These are phyloP conservation scores for Scolopax bukidnonensis DNA, from an alignment of 2,797 vertebrate species.

Conservation along the genomic window DNA sequence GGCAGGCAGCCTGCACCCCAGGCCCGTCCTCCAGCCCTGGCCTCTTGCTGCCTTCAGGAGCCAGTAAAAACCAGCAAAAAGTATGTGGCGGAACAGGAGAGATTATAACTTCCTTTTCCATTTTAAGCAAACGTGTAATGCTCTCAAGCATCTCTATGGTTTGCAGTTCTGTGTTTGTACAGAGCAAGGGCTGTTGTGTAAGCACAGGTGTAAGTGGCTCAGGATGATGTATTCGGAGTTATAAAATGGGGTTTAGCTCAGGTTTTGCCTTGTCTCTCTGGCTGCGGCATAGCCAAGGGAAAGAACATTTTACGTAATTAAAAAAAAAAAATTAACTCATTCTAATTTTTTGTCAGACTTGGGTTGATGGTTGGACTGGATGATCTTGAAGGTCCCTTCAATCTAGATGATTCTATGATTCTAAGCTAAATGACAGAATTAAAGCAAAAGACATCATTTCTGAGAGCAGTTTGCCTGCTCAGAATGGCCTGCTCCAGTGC, in stretches of 20 bases:
- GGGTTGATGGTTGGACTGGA: no score
- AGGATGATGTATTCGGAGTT: background rate
- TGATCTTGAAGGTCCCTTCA: no score
- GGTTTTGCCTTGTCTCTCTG: background rate
- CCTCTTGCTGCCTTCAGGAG: background rate
- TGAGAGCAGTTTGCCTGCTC: background rate
- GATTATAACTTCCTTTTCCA: background rate
- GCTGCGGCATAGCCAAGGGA: background rate
- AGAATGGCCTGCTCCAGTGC: background rate
- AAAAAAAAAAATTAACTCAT: background rate
- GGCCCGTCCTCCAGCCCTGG: background rate
- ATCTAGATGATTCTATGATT: no score
- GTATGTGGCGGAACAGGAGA: background rate
- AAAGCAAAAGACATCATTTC: background rate
- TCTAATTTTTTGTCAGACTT: background rate
- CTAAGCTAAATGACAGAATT: background rate
- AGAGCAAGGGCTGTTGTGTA: background rate
- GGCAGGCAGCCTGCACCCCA: background rate
- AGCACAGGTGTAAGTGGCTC: background rate
- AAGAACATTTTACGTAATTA: background rate
- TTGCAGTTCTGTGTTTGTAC: background rate
- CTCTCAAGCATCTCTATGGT: background rate
- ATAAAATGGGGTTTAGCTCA: background rate
- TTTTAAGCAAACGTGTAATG: background rate
- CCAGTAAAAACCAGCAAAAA: background rate